A percentile compares a stretch with the other conserved stretches of the same genome.
Evolutionary conservation across 2,888 invertebrate species (phyloP).

Genomic region (Callosobruchus maculatus): DNA sequence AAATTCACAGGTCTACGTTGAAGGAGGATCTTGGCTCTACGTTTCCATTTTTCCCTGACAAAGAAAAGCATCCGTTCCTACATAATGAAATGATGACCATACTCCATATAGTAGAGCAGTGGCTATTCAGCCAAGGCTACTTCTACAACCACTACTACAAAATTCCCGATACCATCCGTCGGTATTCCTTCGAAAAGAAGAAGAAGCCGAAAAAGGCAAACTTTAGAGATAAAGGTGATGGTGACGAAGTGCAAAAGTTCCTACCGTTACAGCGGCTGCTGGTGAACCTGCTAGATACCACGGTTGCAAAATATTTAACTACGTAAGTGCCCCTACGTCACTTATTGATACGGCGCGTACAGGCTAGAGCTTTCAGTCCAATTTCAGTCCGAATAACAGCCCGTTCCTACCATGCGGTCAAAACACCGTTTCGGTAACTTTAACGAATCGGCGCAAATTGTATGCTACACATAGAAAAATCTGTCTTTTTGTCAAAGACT

Average conservation of each 20-base stretch:
- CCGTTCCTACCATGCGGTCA: too few species aligned
- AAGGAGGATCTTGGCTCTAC: slow-evolving; percentile 3
- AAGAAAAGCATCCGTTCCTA: slow-evolving; percentile 19
- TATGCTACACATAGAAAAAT: too few species aligned
- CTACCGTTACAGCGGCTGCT: slow-evolving; percentile 39
- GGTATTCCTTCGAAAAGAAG: slow-evolving; percentile 14
- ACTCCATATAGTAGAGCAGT: slow-evolving; percentile 41
- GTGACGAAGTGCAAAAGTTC: neutral
- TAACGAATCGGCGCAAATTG: too few species aligned
- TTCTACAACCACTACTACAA: slow-evolving; percentile 28
- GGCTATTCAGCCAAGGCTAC: slow-evolving; percentile 44
- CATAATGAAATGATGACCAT: slow-evolving; percentile 33
- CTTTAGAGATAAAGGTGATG: neutral
- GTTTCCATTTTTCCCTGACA: slow-evolving; percentile 36
- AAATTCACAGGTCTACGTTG: neutral
- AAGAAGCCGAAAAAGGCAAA: slow-evolving; percentile 10
- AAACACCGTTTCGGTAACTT: too few species aligned
- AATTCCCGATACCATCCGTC: slow-evolving; percentile 36
- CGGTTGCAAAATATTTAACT: slow-evolving; percentile 25
- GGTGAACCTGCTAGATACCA: slow-evolving; percentile 32
- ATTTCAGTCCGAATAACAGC: too few species aligned
- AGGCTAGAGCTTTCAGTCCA: too few species aligned
- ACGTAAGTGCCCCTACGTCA: neutral
- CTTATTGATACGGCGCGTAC: too few species aligned
- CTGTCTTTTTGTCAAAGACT: too few species aligned